Percentiles rank a stretch among this genome's conserved stretches.
phyloP scores from a whole-genome alignment of 2,888 invertebrate species.

The Ptychoptera albimana region DNA sequence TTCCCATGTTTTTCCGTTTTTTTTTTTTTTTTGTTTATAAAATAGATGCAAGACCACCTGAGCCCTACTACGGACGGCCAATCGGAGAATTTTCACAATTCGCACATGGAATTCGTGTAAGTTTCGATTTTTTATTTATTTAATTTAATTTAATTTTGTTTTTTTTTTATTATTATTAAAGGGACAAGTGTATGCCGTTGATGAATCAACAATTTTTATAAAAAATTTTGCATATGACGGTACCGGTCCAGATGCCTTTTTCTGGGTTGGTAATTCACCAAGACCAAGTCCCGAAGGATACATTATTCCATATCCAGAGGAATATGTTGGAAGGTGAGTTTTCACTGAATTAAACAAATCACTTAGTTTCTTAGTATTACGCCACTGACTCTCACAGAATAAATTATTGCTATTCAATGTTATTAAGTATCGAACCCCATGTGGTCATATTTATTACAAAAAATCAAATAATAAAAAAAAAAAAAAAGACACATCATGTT shows the following conservation, averaged over 20 bases:
- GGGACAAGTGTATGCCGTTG: constrained; percentile 74
- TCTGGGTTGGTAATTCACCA: constrained; percentile 75
- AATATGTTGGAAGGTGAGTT: constrained; percentile 60
- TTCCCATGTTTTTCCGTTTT: no score
- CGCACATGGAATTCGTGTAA: constrained; percentile 54
- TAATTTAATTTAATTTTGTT: no score
- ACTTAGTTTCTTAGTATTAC: no score
- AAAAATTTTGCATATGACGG: constrained; percentile 81
- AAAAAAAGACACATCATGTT: no score
- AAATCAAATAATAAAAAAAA: no score
- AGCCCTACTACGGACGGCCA: constrained; percentile 61
- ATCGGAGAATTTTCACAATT: constrained; percentile 59
- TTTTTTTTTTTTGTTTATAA: no score
- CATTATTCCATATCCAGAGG: constrained; percentile 75
- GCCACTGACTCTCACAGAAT: no score
- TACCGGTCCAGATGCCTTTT: constrained; percentile 73
- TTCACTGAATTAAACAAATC: no score
- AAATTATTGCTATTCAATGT: no score
- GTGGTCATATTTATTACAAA: no score
- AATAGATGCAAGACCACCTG: constrained; percentile 18
- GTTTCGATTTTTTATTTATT: constrained; percentile 3
- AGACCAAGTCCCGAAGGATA: constrained; percentile 69
- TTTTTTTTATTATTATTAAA: constrained; percentile 13
- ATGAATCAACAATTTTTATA: constrained; percentile 75
- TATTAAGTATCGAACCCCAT: no score